phyloP scores from a whole-genome alignment of 2,113 vertebrate species.

The Falco punctatus region DNA sequence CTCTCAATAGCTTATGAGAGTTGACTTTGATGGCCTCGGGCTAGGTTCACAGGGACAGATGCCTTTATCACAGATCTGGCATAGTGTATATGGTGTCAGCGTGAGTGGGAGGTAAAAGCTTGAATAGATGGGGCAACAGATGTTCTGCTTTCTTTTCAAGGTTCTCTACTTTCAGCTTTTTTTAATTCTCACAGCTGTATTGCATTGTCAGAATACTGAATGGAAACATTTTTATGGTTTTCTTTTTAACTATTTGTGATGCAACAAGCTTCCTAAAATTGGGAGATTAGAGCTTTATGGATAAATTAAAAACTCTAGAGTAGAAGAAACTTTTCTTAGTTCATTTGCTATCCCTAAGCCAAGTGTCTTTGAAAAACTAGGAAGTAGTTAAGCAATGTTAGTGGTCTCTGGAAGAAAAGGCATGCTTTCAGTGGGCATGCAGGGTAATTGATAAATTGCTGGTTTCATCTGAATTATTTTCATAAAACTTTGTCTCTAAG shows the following conservation, averaged over 20 bases:
- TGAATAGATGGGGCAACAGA: not conserved
- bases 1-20: not conserved
- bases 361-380: not conserved
- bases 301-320: not conserved
- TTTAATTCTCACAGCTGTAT: not conserved
- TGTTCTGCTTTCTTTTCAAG: not conserved
- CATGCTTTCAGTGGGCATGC: not conserved
- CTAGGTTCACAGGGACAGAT: not conserved
- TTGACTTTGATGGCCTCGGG: not conserved
- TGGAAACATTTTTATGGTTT: not conserved
- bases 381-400: not conserved
- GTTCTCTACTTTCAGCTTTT: not conserved
- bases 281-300: not conserved
- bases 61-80: not conserved
- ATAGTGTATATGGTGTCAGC: not conserved
- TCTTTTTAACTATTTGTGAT: not conserved
- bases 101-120: conserved; percentile 37
- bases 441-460: no score
- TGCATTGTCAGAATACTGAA: not conserved
- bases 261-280: not conserved
- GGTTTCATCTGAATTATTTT: not conserved
- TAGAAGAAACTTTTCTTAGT: not conserved
- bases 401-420: not conserved
- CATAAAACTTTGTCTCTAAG: not conserved
- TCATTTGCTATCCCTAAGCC: not conserved